Base-by-base conservation (phyloP, 2,797 vertebrate species). In the Girardinus metallicus region DNA sequence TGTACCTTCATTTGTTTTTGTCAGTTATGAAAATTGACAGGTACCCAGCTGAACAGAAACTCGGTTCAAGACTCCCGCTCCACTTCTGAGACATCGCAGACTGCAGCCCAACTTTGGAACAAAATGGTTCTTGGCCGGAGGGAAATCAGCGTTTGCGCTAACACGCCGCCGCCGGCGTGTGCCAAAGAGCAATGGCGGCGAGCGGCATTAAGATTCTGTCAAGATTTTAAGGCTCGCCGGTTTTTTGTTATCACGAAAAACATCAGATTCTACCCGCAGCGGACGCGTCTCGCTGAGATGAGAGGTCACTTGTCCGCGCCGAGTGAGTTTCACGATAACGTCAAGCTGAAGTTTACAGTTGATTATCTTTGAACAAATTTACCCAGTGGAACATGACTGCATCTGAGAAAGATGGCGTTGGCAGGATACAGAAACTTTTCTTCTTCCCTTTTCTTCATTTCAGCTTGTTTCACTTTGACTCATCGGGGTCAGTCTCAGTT, bases 1-100 rank as follows among this genome's bases (percentile, higher is more conserved):
- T 94, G 93, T 89, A 89, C 92, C 93, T 95, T 92, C 91, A 88
- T 94, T 94, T 93, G 93, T 94, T 94, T 29, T 57, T 92, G 85
- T 90, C 90, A 85, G 90, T 93, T 91, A 88, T 94, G 93, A 92
- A 89, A 92, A 91, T 89, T 89, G 79, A 93, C 86, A 83, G 86
- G 79, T 44, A 87, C 85, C 76, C 82, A 88, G 87, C 75, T 53
- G 73, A 86, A 82, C 44, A n/a, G 41, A 47, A 31, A 81, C 73
- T 76, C 36, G 34, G 62, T 51, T 71, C 10, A 15, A 23, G 62
- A 78, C 80, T 60, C 79, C 51, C 36, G 57, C 71, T 3, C 23
- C 34, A 4, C 76, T 68, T 51, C 76, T 64, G 75, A 64, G 29
- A 72, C 76, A 21, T 76, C 72, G 72, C 4, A 6, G 36, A 75